Evolutionary conservation across 2,888 invertebrate species (phyloP), one percentile per base, ranked within the genome.

Genomic region (Ophonus ardosiacus): DNA sequence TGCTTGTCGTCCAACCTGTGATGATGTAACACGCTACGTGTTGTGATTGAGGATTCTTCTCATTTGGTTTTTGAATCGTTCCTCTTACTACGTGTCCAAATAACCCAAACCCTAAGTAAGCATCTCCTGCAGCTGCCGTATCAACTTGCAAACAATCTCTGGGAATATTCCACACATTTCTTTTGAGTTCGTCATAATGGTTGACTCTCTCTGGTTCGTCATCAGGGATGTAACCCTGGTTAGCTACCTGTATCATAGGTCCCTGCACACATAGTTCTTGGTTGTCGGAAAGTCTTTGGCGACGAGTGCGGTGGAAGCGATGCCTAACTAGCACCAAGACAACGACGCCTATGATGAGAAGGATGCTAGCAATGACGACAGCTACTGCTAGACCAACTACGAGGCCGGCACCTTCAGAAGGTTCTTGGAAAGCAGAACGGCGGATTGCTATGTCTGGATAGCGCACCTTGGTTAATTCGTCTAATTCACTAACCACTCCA

Each of bases 41-140:
- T 0, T 93, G 91, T 4, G 92, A 92, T 68, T 91, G 93, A 81
- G 92, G 91, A 3, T 91, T 91, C 7, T 93, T 93, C 85, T 94
- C 93, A 38, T 15, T 82, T 13, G 57, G 57, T 88, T 94, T 94
- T 86, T 93, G 93, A 0, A 97, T 93, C 82, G 93, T 93, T 0
- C 96, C 97, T 87, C 93, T 94, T 17, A 96, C 95, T 40, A 97
- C 95, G 87, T 95, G 94, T 0, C 97, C 97, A 90, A 95, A 97
- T 89, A 94, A 94, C 31, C 97, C 97, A 8, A 95, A 92, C 0
- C 96, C 96, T 61, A 96, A 92, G 21, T 96, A 91, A 89, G 94
- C 93, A 78, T 94, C 93, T 24, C 81, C 51, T 59, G 84, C 86
- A 8, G 87, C 84, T 5, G 90, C 88, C 1, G 94, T 93, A 88